Conservation (phyloP, 2,888 invertebrate species). For the Myathropa florea region DNA sequence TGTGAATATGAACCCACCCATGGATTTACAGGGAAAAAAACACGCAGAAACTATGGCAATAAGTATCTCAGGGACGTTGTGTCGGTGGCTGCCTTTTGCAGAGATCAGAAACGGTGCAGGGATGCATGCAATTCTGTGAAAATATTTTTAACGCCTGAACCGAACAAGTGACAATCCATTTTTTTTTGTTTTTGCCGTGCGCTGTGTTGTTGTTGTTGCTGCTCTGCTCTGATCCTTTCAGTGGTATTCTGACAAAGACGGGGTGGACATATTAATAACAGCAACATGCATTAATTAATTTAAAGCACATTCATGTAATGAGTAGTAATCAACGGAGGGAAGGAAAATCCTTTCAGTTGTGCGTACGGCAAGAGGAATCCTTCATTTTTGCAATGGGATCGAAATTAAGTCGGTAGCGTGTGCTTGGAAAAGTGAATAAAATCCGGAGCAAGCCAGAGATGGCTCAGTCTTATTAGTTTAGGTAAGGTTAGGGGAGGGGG, state of each 20-base stretch:
- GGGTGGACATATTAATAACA: neutral
- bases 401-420: too few relatives aligned
- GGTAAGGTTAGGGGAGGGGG: too few relatives aligned
- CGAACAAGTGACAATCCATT: slow-evolving; percentile 5
- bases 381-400: too few relatives aligned
- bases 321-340: neutral
- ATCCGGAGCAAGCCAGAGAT: too few relatives aligned
- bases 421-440: too few relatives aligned
- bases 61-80: neutral
- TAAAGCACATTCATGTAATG: neutral
- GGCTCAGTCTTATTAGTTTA: too few relatives aligned
- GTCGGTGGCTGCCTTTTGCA: neutral
- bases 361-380: neutral
- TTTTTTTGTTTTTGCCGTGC: neutral
- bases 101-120: neutral
- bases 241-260: neutral
- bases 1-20: neutral
- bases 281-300: neutral
- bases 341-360: neutral
- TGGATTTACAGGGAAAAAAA: neutral
- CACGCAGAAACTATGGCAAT: neutral
- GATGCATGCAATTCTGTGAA: slow-evolving; percentile 11
- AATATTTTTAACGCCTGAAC: slow-evolving; percentile 7
- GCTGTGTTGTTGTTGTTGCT: neutral
- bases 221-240: neutral